phyloP scores from a whole-genome alignment of 2,888 invertebrate genomes.

The Xylota segnis region DNA sequence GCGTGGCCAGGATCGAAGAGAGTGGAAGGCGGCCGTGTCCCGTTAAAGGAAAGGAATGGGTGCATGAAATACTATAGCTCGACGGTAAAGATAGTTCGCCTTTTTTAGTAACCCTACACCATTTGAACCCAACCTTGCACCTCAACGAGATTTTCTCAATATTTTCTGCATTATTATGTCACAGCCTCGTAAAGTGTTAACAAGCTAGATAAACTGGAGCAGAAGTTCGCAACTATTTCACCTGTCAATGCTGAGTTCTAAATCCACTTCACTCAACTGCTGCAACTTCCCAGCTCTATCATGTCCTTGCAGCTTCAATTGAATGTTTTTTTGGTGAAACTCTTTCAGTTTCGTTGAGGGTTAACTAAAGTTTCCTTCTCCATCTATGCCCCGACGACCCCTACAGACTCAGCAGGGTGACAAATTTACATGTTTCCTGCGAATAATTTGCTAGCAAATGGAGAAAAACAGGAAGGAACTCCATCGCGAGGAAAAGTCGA shows the following conservation, averaged over 20 bases:
- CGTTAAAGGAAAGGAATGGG: no score
- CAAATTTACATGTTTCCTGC: conserved; percentile 48
- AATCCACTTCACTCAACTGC: neutral
- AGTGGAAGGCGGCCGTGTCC: no score
- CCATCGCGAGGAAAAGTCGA: conserved; percentile 41
- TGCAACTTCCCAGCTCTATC: neutral
- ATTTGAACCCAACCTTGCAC: no score
- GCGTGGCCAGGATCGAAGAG: no score
- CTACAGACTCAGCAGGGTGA: conserved; percentile 10
- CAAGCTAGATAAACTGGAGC: no score
- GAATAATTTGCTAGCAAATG: conserved; percentile 38
- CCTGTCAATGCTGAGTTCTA: neutral
- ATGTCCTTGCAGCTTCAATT: conserved; percentile 23
- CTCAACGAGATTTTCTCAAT: no score
- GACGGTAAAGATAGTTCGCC: no score
- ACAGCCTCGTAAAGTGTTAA: no score
- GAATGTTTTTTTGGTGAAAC: neutral
- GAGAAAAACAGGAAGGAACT: conserved; percentile 12
- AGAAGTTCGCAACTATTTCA: neutral
- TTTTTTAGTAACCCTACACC: no score
- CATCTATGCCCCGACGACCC: neutral
- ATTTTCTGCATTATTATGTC: no score
- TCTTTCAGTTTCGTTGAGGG: neutral
- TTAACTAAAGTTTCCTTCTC: conserved; percentile 22
- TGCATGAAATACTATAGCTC: no score